These are phyloP conservation scores for Zenarchopterus dispar DNA, from an alignment of 2,797 vertebrate species.

Conservation along the genomic window DNA sequence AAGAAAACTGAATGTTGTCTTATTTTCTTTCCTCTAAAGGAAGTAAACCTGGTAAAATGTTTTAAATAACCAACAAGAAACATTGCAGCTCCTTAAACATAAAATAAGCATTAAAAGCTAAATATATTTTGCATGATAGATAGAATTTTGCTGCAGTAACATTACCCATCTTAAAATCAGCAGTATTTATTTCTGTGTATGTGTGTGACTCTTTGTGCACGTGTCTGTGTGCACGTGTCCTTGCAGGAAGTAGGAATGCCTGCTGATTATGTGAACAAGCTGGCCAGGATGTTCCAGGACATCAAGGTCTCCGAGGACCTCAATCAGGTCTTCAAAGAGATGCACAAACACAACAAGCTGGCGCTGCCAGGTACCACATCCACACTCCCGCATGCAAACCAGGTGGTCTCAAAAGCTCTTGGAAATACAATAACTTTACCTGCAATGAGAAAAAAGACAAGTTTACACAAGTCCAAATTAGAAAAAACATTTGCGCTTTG, in stretches of 20 bases:
- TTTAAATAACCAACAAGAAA: no score
- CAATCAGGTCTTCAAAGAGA: constrained; percentile 98
- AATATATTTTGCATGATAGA: no score
- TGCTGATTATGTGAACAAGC: constrained; percentile 97
- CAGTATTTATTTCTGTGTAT: neutral
- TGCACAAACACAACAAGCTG: constrained; percentile 98
- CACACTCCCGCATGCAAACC: neutral
- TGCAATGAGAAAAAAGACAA: neutral
- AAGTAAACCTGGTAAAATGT: no score
- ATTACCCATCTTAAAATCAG: no score
- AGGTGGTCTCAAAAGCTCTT: no score
- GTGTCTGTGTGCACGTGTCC: constrained; percentile 2
- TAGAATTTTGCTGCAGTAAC: no score
- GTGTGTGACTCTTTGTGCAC: neutral
- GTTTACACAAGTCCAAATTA: neutral
- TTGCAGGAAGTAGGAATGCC: constrained; percentile 96
- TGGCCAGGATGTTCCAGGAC: constrained; percentile 98
- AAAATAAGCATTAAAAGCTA: no score
- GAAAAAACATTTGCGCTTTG: no score
- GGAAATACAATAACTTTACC: neutral
- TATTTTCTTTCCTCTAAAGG: no score
- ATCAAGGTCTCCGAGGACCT: constrained; percentile 99
- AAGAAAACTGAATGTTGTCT: no score
- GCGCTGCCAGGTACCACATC: constrained; percentile 90
- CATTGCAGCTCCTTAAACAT: no score